Percentiles rank a stretch among this genome's conserved stretches.
These are phyloP conservation scores for Elmis aenea DNA, from an alignment of 2,888 invertebrate species.

Conservation along the genomic window DNA sequence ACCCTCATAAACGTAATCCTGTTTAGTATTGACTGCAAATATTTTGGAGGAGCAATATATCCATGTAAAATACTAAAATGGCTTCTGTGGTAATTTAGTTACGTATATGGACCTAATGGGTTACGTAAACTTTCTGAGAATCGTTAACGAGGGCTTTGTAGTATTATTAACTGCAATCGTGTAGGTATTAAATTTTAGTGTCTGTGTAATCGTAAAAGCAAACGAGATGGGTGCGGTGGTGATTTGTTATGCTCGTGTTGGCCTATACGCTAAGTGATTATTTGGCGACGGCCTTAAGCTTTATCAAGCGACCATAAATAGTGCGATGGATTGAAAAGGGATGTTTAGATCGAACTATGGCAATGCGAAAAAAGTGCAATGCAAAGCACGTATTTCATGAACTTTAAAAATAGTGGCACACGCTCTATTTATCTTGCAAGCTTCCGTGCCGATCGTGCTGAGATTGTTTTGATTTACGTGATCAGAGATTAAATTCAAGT, in stretches of 20 bases:
- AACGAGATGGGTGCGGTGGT: conserved; percentile 9
- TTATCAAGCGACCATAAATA: no score
- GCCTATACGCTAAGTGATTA: no score
- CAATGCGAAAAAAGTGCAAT: background rate
- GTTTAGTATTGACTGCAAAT: no score
- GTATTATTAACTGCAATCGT: conserved; percentile 9
- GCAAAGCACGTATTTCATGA: conserved; percentile 9
- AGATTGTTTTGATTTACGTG: conserved; percentile 24
- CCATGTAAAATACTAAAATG: no score
- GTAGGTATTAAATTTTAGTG: conserved; percentile 12
- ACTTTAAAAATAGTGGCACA: conserved; percentile 11
- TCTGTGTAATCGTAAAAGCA: conserved; percentile 7
- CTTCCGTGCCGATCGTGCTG: conserved; percentile 16
- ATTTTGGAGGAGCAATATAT: no score
- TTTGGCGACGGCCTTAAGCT: no score
- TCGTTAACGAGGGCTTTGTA: conserved; percentile 12
- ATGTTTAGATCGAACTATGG: no score
- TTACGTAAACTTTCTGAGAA: conserved; percentile 11
- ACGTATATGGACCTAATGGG: conserved; percentile 7
- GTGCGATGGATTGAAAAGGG: no score
- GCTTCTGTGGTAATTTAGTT: no score
- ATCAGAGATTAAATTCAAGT: conserved; percentile 16
- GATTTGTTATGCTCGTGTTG: conserved; percentile 2
- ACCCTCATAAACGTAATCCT: no score
- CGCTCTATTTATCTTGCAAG: conserved; percentile 14